Evolutionary conservation across 1,140 invertebrate genomes (phyloP).

Genomic region (Meloidogyne exigua): DNA sequence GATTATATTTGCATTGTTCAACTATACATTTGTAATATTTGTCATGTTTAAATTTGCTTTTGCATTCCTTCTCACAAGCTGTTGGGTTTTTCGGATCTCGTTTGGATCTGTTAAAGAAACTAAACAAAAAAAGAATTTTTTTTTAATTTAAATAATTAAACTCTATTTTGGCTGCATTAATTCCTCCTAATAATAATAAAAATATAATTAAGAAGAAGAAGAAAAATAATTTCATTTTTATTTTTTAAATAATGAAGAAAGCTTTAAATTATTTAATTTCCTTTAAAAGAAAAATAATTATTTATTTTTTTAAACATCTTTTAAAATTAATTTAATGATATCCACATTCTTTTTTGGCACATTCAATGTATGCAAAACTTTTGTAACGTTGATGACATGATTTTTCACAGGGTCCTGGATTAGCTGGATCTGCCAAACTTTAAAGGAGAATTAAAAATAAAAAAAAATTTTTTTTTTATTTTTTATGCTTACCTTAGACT

Average conservation of each 20-base stretch:
- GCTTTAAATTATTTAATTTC: not conserved
- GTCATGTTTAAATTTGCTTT: not conserved
- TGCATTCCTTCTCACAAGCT: not conserved
- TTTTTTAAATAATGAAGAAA: too few relatives aligned
- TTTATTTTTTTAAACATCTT: too few relatives aligned
- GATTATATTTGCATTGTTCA: not conserved
- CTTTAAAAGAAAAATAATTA: too few relatives aligned
- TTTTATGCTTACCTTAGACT: too few relatives aligned
- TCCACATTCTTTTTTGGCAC: constrained; percentile 8
- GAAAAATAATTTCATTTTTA: not conserved
- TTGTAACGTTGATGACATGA: constrained; percentile 1
- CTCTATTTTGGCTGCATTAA: not conserved
- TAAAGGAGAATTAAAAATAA: not conserved
- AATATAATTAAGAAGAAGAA: not conserved
- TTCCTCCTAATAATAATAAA: too few relatives aligned
- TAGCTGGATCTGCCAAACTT: not conserved
- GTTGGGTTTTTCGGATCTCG: not conserved
- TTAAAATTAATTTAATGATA: not conserved
- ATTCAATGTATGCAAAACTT: constrained; percentile 14
- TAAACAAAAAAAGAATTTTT: not conserved
- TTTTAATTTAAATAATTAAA: not conserved
- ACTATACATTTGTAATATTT: not conserved
- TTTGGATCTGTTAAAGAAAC: not conserved
- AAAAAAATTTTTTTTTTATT: too few relatives aligned
- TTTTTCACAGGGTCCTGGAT: not conserved